A percentile compares a stretch with the other conserved stretches of the same genome.
Conservation (phyloP, 1,140 invertebrate species). For the Paralvinella palmiformis region DNA sequence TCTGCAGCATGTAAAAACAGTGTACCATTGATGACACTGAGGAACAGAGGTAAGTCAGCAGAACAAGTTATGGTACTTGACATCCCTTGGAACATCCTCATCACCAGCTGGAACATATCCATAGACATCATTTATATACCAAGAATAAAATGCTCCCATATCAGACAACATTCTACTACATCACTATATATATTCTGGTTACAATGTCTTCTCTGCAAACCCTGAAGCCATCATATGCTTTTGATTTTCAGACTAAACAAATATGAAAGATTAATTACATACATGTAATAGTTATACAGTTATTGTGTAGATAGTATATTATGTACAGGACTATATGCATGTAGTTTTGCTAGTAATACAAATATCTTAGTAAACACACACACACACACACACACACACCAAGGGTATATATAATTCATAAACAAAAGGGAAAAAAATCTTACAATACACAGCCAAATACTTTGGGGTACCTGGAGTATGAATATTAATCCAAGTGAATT, state of each 20-base stretch:
- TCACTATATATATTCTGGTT: neutral
- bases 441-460: too few relatives aligned
- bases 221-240: neutral
- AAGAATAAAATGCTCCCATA: neutral
- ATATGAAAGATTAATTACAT: neutral
- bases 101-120: constrained; percentile 86
- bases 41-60: constrained; percentile 91
- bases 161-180: neutral
- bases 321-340: too few relatives aligned
- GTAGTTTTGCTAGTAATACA: too few relatives aligned
- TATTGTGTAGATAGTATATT: too few relatives aligned
- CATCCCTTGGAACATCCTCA: constrained; percentile 98
- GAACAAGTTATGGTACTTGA: constrained; percentile 96
- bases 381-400: too few relatives aligned
- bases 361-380: too few relatives aligned
- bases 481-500: too few relatives aligned
- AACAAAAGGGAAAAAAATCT: too few relatives aligned
- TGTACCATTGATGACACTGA: constrained; percentile 96
- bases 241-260: constrained; percentile 1
- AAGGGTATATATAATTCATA: too few relatives aligned
- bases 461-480: too few relatives aligned
- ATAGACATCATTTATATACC: constrained; percentile 78
- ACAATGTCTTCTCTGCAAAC: neutral
- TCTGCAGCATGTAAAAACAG: constrained; percentile 96
- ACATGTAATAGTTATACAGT: neutral